These are phyloP conservation scores for Chrysodeixis includens DNA, from an alignment of 2,888 invertebrate species.

Conservation along the genomic window DNA sequence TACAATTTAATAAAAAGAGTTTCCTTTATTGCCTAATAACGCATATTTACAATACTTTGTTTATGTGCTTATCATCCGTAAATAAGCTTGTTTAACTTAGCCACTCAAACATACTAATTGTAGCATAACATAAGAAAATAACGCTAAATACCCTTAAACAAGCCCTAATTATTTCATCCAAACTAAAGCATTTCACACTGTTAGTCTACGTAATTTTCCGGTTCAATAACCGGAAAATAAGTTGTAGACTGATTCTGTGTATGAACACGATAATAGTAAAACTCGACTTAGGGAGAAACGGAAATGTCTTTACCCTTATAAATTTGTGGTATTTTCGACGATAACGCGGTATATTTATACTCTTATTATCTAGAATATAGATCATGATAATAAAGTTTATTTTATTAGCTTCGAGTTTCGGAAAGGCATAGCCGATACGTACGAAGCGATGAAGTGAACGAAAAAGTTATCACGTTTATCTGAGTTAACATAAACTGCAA, in stretches of 20 bases:
- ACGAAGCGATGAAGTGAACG: conserved; percentile 59
- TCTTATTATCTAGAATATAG: conserved; percentile 45
- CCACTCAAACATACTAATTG: not conserved
- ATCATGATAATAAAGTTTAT: conserved; percentile 52
- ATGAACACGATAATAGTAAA: conserved; percentile 28
- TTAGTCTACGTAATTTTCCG: conserved; percentile 45
- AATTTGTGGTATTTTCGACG: conserved; percentile 22
- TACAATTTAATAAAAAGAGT: no score
- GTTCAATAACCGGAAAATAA: conserved; percentile 32
- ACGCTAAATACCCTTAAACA: conserved; percentile 24
- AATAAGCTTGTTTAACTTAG: not conserved
- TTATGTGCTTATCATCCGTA: not conserved
- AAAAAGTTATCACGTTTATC: conserved; percentile 77
- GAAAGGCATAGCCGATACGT: conserved; percentile 56
- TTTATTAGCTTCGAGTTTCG: conserved; percentile 56
- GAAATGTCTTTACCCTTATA: conserved; percentile 24
- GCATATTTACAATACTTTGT: no score
- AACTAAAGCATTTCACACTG: conserved; percentile 42
- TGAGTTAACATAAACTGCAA: conserved; percentile 84
- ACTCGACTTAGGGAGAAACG: conserved; percentile 20
- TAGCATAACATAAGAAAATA: not conserved
- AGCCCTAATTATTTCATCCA: conserved; percentile 42
- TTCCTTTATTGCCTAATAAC: no score
- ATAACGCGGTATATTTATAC: conserved; percentile 40
- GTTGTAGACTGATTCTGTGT: conserved; percentile 25